These are phyloP conservation scores for Cerceris ruficornis DNA, from an alignment of 2,888 invertebrate genomes.

Conservation along the genomic window DNA sequence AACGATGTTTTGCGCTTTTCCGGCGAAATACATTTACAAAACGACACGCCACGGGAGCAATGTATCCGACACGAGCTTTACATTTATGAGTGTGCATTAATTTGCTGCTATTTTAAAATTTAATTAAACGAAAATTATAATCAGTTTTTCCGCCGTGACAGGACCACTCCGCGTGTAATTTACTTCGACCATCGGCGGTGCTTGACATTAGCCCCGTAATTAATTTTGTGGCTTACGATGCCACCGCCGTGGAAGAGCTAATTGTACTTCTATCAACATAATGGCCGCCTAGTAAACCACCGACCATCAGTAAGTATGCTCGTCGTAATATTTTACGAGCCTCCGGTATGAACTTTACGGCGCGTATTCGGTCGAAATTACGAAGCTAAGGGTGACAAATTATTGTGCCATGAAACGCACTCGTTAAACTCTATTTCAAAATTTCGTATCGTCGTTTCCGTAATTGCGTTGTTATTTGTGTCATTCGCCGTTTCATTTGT, in stretches of 20 bases:
- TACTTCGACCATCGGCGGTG: neutral
- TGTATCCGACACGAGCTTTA: neutral
- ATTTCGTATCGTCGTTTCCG: too few relatives aligned
- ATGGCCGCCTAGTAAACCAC: conserved; percentile 48
- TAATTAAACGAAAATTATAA: conserved; percentile 14
- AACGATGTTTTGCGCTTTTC: neutral
- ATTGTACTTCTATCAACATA: conserved; percentile 56
- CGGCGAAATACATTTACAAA: neutral
- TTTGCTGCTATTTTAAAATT: neutral
- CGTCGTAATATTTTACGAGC: conserved; percentile 49
- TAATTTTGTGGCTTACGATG: conserved; percentile 50
- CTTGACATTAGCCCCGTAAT: conserved; percentile 28
- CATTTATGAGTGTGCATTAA: neutral
- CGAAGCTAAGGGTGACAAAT: conserved; percentile 42
- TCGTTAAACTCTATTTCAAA: too few relatives aligned
- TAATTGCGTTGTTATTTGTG: too few relatives aligned
- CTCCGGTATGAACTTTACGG: conserved; percentile 44
- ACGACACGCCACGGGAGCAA: neutral
- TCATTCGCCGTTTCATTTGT: too few relatives aligned
- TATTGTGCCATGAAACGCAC: conserved; percentile 22
- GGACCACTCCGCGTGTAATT: neutral
- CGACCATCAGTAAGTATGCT: conserved; percentile 48
- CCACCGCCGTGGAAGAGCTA: conserved; percentile 41
- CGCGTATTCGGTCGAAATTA: conserved; percentile 21
- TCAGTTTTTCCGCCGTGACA: conserved; percentile 22